Evolutionary conservation across 2,888 invertebrate genomes (phyloP).

Genomic region (Rhodophaea formosa): DNA sequence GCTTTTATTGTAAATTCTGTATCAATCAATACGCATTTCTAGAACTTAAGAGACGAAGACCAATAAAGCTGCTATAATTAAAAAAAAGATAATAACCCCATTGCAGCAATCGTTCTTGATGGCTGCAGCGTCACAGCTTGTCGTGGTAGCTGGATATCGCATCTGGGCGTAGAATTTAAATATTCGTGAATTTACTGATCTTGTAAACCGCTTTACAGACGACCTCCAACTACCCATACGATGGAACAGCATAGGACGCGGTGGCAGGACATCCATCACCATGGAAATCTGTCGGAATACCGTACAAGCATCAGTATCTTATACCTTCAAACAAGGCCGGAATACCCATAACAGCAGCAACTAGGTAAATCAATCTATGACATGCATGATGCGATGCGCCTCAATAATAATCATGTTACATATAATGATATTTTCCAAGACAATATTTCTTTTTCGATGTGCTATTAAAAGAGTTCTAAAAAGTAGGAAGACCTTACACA

Average conservation of each 20-base stretch:
- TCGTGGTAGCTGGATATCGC: neutral
- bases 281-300: conserved; percentile 6
- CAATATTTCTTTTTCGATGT: no score
- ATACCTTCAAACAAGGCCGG: neutral
- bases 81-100: conserved; percentile 3
- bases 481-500: no score
- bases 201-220: neutral
- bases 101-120: neutral
- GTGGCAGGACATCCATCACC: neutral
- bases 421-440: no score
- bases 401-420: no score
- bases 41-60: neutral
- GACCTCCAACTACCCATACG: conserved; percentile 3
- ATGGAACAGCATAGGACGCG: neutral
- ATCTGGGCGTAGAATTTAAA: neutral
- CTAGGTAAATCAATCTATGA: no score
- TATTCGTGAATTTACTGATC: neutral
- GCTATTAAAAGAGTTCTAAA: no score
- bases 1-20: no score
- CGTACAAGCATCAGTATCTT: neutral
- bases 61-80: neutral
- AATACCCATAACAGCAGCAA: no score
- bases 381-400: no score
- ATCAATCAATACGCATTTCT: neutral
- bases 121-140: neutral